phyloP scores from a whole-genome alignment of 2,888 invertebrate genomes.

The Tetragnatha montana region DNA sequence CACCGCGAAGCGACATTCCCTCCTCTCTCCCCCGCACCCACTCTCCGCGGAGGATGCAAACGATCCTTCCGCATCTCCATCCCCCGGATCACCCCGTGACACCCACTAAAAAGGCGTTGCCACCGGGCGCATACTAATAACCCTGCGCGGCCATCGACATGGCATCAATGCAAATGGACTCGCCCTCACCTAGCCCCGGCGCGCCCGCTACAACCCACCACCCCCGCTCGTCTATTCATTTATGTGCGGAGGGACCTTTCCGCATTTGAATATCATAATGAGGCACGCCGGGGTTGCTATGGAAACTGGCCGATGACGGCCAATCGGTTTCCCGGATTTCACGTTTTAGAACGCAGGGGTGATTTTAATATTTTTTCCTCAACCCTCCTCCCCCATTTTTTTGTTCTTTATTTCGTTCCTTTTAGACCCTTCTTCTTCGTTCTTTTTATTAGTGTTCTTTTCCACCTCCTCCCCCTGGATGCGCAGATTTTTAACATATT shows the following conservation, averaged over 20 bases:
- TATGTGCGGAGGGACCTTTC: constrained; percentile 50
- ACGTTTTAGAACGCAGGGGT: constrained; percentile 43
- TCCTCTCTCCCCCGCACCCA: too few relatives aligned
- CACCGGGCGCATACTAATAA: too few relatives aligned
- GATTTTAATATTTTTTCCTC: constrained; percentile 50
- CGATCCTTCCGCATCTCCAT: too few relatives aligned
- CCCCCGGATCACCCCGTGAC: too few relatives aligned
- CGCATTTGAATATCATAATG: constrained; percentile 71
- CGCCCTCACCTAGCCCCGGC: constrained; percentile 41
- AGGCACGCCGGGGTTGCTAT: constrained; percentile 52
- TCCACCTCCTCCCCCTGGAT: not conserved
- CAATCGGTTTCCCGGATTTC: constrained; percentile 61
- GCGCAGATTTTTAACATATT: constrained; percentile 58
- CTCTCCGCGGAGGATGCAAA: too few relatives aligned
- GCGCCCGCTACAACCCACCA: not conserved
- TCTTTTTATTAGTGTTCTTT: constrained; percentile 7
- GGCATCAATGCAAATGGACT: constrained; percentile 63
- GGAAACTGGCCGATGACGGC: constrained; percentile 63
- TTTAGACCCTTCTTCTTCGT: constrained; percentile 17
- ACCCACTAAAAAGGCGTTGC: too few relatives aligned
- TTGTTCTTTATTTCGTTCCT: constrained; percentile 30
- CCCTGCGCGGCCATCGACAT: too few relatives aligned
- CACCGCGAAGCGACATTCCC: too few relatives aligned
- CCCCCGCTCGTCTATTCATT: constrained; percentile 47
- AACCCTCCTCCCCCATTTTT: constrained; percentile 9